Evolutionary conservation across 2,888 invertebrate species (phyloP), one percentile per base, ranked within the genome.

Genomic region (Perdita meconis): DNA sequence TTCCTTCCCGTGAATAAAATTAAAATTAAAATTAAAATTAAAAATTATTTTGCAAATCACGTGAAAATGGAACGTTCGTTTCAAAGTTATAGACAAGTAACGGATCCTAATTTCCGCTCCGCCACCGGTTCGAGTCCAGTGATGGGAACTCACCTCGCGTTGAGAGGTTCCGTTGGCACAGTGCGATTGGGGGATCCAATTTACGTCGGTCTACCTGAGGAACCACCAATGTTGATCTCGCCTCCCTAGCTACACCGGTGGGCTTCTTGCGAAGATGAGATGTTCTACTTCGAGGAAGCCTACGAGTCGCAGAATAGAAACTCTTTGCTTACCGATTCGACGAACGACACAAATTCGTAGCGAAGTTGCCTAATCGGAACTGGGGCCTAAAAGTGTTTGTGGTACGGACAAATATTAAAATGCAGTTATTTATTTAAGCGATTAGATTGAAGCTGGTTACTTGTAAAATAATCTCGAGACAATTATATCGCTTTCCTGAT

Each of bases 131-230:
- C 91, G 40, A 92, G 89, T 74, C 94, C 94, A 0, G 93, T 93
- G 0, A 91, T 94, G 91, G 94, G 94, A 6, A 88, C 93, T 38
- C 94, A 94, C 83, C 80, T 94, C 78, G 94, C 93, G 1, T 64
- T 94, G 0, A 92, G 93, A 16, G 86, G 88, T 12, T 34, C 87
- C 5, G 76, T 87, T 0, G 94, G 94, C 0, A 86, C 61, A 5
- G 90, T 94, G 0, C 92, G 91, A 59, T 81, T 92, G 2, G 93
- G 94, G 3, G 94, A 94, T 87, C 80, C 92, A 0, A 89, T 94
- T 72, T 94, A 93, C 88, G 93, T 94, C 0, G 93, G 92, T 38
- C 89, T 92, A 34, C 56, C 88, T 0, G 88, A 91, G 0, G 86
- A 88, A 0, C 68, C 86, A 24, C 65, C 82, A 0, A 19, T 73